Conservation (phyloP, 2,113 vertebrate genomes). For the Xiphias gladius region DNA sequence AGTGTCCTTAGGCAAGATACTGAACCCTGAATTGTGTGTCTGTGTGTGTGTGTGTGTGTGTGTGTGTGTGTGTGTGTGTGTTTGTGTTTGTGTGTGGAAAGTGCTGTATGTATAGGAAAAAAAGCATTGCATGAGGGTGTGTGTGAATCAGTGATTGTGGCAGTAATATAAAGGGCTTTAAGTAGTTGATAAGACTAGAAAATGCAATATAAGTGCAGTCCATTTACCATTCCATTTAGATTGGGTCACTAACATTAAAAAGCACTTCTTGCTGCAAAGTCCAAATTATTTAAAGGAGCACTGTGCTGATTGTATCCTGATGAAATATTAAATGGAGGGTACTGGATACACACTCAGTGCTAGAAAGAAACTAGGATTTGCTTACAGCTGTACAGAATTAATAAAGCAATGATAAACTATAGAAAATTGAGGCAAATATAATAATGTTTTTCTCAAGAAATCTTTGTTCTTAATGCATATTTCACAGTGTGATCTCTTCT, state of each 20-base stretch:
- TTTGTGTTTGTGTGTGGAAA: too few relatives aligned
- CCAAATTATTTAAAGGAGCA: constrained; percentile 39
- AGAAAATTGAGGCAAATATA: background rate
- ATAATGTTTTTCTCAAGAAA: background rate
- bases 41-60: too few relatives aligned
- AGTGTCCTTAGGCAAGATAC: too few relatives aligned
- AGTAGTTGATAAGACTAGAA: too few relatives aligned
- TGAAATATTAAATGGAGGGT: constrained; percentile 18
- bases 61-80: too few relatives aligned
- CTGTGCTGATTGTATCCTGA: constrained; percentile 20
- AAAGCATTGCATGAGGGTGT: too few relatives aligned
- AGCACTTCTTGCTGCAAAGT: background rate
- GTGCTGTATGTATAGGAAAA: too few relatives aligned
- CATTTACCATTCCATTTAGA: too few relatives aligned
- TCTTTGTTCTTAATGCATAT: background rate
- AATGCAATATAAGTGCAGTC: too few relatives aligned
- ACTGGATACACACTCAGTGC: background rate
- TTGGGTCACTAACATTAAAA: constrained; percentile 16
- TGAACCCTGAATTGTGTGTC: too few relatives aligned
- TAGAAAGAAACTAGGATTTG: background rate
- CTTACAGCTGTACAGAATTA: background rate
- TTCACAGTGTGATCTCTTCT: background rate
- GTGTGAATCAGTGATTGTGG: too few relatives aligned
- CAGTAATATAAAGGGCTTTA: too few relatives aligned
- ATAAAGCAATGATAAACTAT: background rate